These are phyloP conservation scores for Rhinoderma darwinii DNA, from an alignment of 2,113 vertebrate species.

Conservation along the genomic window DNA sequence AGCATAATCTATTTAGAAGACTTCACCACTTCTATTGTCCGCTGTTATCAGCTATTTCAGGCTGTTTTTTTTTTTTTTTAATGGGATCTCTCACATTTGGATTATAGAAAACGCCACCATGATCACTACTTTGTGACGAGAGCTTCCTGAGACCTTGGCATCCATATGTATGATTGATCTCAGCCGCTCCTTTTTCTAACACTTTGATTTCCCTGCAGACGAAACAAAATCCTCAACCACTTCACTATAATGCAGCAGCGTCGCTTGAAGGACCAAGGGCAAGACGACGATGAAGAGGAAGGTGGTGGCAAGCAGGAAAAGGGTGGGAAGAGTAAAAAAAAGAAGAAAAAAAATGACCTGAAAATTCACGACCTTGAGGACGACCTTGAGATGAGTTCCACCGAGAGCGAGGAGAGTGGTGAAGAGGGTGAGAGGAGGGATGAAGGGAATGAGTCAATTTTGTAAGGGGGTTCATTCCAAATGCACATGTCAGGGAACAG, in stretches of 20 bases:
- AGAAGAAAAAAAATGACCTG: constrained; percentile 77
- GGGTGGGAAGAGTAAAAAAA: constrained; percentile 62
- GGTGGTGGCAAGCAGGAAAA: constrained; percentile 67
- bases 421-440: constrained; percentile 75
- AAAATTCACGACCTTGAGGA: constrained; percentile 90
- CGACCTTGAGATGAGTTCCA: constrained; percentile 87
- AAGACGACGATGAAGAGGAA: constrained; percentile 81
- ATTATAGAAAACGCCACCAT: background rate
- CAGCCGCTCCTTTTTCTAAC: too few relatives aligned
- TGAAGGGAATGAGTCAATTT: background rate
- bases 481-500: background rate
- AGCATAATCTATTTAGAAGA: background rate
- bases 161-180: background rate
- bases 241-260: constrained; percentile 96
- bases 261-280: constrained; percentile 83
- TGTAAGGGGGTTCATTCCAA: background rate
- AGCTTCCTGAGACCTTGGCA: too few relatives aligned
- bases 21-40: background rate
- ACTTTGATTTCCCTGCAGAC: constrained; percentile 67
- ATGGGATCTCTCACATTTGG: background rate
- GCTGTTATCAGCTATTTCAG: too few relatives aligned
- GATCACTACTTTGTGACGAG: too few relatives aligned
- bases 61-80: too few relatives aligned
- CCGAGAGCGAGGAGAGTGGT: constrained; percentile 82
- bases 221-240: constrained; percentile 94